A percentile compares a stretch with the other conserved stretches of the same genome.
These are phyloP conservation scores for Criorhina ranunculi DNA, from an alignment of 2,888 invertebrate species.

Conservation along the genomic window DNA sequence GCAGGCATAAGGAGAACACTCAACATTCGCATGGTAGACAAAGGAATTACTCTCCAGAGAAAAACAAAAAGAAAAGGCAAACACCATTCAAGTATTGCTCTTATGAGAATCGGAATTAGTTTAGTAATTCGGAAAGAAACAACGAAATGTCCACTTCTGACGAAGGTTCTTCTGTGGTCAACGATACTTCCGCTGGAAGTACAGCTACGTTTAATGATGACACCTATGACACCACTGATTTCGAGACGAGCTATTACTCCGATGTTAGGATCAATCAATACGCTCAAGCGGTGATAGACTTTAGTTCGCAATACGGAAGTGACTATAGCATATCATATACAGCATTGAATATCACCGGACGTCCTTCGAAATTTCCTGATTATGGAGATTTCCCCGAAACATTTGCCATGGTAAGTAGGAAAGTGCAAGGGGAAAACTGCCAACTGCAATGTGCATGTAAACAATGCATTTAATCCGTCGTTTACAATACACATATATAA, in stretches of 20 bases:
- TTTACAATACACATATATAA: not conserved
- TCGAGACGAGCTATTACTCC: constrained; percentile 63
- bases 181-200: constrained; percentile 35
- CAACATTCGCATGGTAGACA: constrained; percentile 15
- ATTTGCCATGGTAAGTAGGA: constrained; percentile 91
- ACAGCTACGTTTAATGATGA: constrained; percentile 62
- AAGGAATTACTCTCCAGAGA: constrained; percentile 19
- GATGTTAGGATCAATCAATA: constrained; percentile 88
- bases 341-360: constrained; percentile 93
- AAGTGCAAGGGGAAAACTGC: constrained; percentile 35
- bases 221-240: constrained; percentile 60
- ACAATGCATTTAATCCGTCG: constrained; percentile 6
- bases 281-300: constrained; percentile 91
- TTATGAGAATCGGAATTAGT: constrained; percentile 2
- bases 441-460: constrained; percentile 43
- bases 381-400: constrained; percentile 97
- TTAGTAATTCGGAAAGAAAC: not conserved
- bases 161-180: constrained; percentile 34
- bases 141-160: constrained; percentile 59
- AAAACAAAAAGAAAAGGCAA: not conserved
- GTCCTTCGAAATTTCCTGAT: constrained; percentile 93
- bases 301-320: constrained; percentile 96
- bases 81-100: too few species aligned
- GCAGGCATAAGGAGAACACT: constrained; percentile 9
- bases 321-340: constrained; percentile 95